Conservation (phyloP, 2,113 vertebrate species). For the Corythornis madagascariensis region DNA sequence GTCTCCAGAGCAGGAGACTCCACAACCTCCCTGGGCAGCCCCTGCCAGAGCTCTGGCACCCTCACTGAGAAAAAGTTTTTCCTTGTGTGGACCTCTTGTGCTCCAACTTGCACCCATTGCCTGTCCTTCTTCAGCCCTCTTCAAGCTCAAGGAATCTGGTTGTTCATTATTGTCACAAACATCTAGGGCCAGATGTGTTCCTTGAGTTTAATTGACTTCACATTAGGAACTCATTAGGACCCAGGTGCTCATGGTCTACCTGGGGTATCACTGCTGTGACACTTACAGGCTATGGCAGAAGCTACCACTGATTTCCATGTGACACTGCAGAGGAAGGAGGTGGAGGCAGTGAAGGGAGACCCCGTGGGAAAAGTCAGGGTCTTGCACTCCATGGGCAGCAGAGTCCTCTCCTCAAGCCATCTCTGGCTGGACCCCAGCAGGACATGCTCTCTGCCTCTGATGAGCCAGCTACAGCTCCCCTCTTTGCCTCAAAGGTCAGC, state of each 20-base stretch:
- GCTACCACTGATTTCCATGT: neutral
- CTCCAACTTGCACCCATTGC: too few species aligned
- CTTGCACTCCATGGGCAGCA: neutral
- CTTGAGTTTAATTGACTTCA: constrained; percentile 49
- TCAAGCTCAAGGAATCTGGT: too few species aligned
- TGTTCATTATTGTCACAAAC: neutral
- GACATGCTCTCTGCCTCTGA: neutral
- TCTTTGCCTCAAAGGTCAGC: neutral
- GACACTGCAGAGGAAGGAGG: neutral
- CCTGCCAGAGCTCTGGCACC: too few species aligned
- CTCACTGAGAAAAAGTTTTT: too few species aligned
- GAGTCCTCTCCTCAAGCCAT: neutral
- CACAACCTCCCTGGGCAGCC: too few species aligned
- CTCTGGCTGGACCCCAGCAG: neutral
- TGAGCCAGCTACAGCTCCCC: neutral
- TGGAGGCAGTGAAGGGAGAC: neutral
- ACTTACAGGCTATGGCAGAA: neutral
- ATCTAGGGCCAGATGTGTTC: neutral
- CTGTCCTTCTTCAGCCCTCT: too few species aligned
- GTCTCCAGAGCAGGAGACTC: neutral
- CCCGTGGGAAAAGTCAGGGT: neutral
- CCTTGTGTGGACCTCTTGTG: too few species aligned
- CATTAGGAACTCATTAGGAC: neutral
- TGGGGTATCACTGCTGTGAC: neutral
- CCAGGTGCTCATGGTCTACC: neutral